Conservation (phyloP, 2,888 invertebrate species). For the Pseudoips prasinana region DNA sequence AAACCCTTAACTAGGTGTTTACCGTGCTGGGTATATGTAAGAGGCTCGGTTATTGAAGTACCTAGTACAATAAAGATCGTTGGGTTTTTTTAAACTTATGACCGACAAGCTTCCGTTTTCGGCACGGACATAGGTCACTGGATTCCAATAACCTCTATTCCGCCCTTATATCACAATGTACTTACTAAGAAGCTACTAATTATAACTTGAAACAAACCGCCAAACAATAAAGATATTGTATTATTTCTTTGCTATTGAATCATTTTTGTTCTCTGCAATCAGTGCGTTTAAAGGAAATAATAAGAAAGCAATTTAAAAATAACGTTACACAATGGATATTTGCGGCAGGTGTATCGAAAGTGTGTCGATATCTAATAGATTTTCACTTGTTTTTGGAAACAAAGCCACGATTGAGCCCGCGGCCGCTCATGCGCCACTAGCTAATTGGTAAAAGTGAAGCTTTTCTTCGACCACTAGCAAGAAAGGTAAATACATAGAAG, state of each 20-base stretch:
- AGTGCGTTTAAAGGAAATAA: constrained; percentile 14
- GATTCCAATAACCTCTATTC: too few relatives aligned
- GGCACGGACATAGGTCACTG: too few relatives aligned
- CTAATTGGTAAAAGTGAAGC: constrained; percentile 79
- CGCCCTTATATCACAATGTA: too few relatives aligned
- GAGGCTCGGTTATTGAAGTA: too few relatives aligned
- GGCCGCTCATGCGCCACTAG: constrained; percentile 51
- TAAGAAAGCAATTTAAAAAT: constrained; percentile 7
- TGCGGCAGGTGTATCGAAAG: constrained; percentile 44
- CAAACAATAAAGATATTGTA: too few relatives aligned
- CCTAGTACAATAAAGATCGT: too few relatives aligned
- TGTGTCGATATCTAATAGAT: constrained; percentile 60
- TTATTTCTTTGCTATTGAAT: constrained; percentile 4
- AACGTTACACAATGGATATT: constrained; percentile 30
- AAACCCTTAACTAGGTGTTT: too few relatives aligned
- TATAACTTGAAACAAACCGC: too few relatives aligned
- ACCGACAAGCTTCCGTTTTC: too few relatives aligned
- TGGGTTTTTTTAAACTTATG: too few relatives aligned
- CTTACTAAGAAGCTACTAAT: too few relatives aligned
- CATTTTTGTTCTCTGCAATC: constrained; percentile 6
- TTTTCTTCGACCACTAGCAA: constrained; percentile 60
- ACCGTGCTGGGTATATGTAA: too few relatives aligned
- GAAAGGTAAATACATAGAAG: constrained; percentile 69
- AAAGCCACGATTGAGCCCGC: constrained; percentile 53
- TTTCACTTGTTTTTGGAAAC: constrained; percentile 73